Percentiles rank a stretch among this genome's conserved stretches.
These are phyloP conservation scores for Caenorhabditis elegans DNA, from an alignment of 1,140 invertebrate genomes.

Conservation along the genomic window DNA sequence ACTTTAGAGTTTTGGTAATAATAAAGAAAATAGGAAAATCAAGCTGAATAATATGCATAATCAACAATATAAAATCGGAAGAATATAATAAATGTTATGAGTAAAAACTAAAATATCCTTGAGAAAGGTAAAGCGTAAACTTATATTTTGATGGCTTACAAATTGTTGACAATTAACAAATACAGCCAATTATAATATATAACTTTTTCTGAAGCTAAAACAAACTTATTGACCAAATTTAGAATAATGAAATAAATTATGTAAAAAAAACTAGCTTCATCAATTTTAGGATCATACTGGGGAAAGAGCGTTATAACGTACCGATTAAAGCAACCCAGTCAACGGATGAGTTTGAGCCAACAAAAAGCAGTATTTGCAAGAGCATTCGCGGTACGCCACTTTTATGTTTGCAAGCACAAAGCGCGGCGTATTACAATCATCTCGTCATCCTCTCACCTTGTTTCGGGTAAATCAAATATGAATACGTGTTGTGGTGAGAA, in stretches of 20 bases:
- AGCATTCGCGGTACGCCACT: slow-evolving; percentile 18
- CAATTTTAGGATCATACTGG: slow-evolving; percentile 3
- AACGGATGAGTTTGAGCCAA: slow-evolving; percentile 22
- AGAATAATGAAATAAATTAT: too few relatives aligned
- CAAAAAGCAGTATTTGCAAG: slow-evolving; percentile 6
- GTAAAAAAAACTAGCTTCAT: neutral
- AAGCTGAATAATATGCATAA: too few relatives aligned
- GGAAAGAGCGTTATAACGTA: slow-evolving; percentile 20
- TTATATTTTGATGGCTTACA: neutral
- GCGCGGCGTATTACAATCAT: slow-evolving; percentile 2
- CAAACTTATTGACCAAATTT: too few relatives aligned
- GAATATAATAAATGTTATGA: too few relatives aligned
- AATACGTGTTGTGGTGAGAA: neutral
- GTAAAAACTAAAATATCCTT: too few relatives aligned
- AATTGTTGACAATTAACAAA: neutral
- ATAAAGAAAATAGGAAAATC: too few relatives aligned
- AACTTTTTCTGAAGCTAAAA: too few relatives aligned
- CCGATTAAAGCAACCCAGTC: slow-evolving; percentile 16
- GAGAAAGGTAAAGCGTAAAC: too few relatives aligned
- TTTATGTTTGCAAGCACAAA: slow-evolving; percentile 1
- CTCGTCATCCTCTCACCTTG: neutral
- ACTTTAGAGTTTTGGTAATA: too few relatives aligned
- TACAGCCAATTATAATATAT: neutral
- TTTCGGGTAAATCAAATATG: slow-evolving; percentile 7
- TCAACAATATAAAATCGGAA: too few relatives aligned